Evolutionary conservation across 2,113 vertebrate species (phyloP).

Genomic region (human (Homo sapiens)): GRCh38 chr1:57337501-57338000

Average conservation of each 20-base stretch:
- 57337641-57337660: neutral
- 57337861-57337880: neutral
- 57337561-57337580: neutral
- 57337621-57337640: neutral
- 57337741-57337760: accelerated
- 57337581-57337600: neutral
- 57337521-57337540: neutral
- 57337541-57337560: neutral
- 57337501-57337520: neutral
- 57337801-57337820: neutral
- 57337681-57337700: neutral
- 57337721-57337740: neutral
- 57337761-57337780: neutral
- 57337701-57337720: neutral
- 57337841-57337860: neutral
- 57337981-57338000: too few species aligned
- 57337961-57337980: too few species aligned
- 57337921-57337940: too few species aligned
- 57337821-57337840: neutral
- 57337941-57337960: too few species aligned
- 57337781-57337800: too few species aligned
- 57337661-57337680: neutral
- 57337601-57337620: neutral
- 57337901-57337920: too few species aligned
- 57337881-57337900: neutral